These are phyloP conservation scores for Salticus scenicus DNA, from an alignment of 2,888 invertebrate species.

Conservation along the genomic window DNA sequence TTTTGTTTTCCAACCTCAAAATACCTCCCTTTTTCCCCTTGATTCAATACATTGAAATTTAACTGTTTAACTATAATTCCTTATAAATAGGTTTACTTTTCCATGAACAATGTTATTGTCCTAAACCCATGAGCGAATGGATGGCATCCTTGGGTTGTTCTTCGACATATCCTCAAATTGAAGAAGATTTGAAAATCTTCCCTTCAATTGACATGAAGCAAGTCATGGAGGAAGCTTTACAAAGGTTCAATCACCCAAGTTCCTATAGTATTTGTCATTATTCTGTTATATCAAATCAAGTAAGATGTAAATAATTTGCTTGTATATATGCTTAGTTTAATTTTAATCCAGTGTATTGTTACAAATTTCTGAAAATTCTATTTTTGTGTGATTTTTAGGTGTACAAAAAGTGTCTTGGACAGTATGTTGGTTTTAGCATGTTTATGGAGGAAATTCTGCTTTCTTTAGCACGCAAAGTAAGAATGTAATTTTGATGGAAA, in stretches of 20 bases:
- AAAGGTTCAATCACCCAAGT: conserved; percentile 85
- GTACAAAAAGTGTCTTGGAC: conserved; percentile 91
- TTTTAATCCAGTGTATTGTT: background rate
- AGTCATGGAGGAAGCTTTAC: conserved; percentile 81
- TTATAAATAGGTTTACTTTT: conserved; percentile 79
- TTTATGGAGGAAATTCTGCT: conserved; percentile 92
- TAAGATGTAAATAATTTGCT: conserved; percentile 73
- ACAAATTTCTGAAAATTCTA: background rate
- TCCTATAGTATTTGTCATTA: conserved; percentile 94
- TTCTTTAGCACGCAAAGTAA: conserved; percentile 86
- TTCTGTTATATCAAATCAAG: conserved; percentile 86
- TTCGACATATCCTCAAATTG: conserved; percentile 82
- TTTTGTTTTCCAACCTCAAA: no score
- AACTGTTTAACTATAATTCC: no score
- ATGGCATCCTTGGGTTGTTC: conserved; percentile 80
- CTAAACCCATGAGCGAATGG: conserved; percentile 82
- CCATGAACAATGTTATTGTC: conserved; percentile 91
- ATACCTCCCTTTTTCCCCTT: no score
- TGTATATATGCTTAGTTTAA: background rate
- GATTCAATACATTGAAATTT: no score
- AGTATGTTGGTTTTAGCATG: conserved; percentile 96
- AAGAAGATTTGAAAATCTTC: conserved; percentile 83
- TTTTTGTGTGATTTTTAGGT: conserved; percentile 77
- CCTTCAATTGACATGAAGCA: conserved; percentile 82
- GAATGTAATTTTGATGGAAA: conserved; percentile 4